These are phyloP conservation scores for Didymodactylos carnosus DNA, from an alignment of 2,888 invertebrate genomes.

Conservation along the genomic window DNA sequence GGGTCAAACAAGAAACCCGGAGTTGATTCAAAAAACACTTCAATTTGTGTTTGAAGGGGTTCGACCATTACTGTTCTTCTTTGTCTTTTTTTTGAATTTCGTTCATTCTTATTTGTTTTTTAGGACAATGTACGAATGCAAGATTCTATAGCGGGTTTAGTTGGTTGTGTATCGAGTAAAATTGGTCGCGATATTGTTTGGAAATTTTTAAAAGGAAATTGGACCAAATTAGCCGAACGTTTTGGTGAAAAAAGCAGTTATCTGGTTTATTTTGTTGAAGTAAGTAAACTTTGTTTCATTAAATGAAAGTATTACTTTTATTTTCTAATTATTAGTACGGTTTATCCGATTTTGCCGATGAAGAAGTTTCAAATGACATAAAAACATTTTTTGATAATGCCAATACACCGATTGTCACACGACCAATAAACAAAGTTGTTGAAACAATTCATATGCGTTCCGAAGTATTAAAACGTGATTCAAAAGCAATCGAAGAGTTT, in stretches of 20 bases:
- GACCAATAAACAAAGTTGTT: background rate
- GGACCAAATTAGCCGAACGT: conserved; percentile 42
- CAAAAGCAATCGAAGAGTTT: background rate
- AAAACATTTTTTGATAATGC: background rate
- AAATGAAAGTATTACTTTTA: background rate
- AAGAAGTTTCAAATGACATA: background rate
- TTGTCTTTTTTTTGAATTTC: background rate
- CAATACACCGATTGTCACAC: background rate
- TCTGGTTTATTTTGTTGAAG: background rate
- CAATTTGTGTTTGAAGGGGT: conserved; percentile 39
- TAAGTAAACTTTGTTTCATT: background rate
- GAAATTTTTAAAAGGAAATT: conserved; percentile 70
- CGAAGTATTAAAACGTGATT: background rate
- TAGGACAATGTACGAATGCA: conserved; percentile 75
- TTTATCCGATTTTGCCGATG: background rate
- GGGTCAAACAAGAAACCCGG: conserved; percentile 54
- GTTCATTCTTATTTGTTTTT: conserved; percentile 41
- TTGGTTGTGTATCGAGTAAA: conserved; percentile 43
- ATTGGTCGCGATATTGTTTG: conserved; percentile 66
- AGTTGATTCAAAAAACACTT: conserved; percentile 49
- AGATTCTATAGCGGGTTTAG: conserved; percentile 68
- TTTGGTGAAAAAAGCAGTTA: background rate
- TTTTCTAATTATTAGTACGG: background rate
- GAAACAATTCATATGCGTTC: conserved; percentile 1
- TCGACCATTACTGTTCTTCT: conserved; percentile 17